Conservation (phyloP, 2,888 invertebrate species). For the Neoascia interrupta region DNA sequence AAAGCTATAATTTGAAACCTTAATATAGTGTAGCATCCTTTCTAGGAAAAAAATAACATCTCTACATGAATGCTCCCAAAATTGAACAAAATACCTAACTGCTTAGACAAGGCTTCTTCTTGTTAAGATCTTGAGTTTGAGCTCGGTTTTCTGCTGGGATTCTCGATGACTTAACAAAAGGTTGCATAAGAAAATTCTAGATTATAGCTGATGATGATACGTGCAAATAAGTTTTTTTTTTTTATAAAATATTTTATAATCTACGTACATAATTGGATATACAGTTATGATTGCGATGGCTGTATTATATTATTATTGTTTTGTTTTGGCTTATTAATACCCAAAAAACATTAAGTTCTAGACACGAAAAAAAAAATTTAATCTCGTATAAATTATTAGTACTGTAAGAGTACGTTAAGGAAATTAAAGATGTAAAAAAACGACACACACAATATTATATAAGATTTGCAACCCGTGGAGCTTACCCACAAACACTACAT, state of each 20-base stretch:
- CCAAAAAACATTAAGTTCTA: slow-evolving; percentile 48
- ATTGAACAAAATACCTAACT: too few species aligned
- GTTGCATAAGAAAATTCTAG: too few species aligned
- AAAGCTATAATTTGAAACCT: too few species aligned
- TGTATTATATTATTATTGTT: too few species aligned
- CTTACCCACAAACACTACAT: slow-evolving; percentile 50
- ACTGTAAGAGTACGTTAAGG: slow-evolving; percentile 17
- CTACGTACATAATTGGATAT: slow-evolving; percentile 16
- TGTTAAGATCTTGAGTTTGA: too few species aligned
- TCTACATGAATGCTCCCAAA: too few species aligned
- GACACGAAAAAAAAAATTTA: slow-evolving; percentile 19
- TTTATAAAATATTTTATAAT: neutral
- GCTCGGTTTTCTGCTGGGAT: too few species aligned
- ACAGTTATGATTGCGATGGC: neutral
- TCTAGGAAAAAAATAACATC: too few species aligned
- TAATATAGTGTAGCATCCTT: too few species aligned
- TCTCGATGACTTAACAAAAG: too few species aligned
- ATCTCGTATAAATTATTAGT: slow-evolving; percentile 11
- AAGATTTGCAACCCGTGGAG: slow-evolving; percentile 38
- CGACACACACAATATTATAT: slow-evolving; percentile 60
- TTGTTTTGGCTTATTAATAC: slow-evolving; percentile 27
- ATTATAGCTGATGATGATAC: neutral
- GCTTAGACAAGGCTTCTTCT: too few species aligned
- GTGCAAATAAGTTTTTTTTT: neutral
- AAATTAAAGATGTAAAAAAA: slow-evolving; percentile 22